phyloP scores from a whole-genome alignment of 2,888 invertebrate genomes.

The Artemia sp. region DNA sequence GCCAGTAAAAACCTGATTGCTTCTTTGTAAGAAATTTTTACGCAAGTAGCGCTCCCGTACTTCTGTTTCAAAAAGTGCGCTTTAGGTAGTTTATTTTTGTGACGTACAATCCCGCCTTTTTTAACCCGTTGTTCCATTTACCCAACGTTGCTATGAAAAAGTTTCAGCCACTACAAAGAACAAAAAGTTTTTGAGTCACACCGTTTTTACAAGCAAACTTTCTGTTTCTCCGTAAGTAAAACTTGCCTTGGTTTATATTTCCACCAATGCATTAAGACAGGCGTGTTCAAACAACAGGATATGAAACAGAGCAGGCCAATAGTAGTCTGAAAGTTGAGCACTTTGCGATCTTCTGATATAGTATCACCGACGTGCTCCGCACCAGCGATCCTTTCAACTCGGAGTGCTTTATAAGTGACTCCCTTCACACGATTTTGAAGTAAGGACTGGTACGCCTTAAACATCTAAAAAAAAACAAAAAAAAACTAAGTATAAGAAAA shows the following conservation, averaged over 20 bases:
- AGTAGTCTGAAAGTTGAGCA: not conserved
- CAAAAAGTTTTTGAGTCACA: too few relatives aligned
- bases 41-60: too few relatives aligned
- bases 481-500: not conserved
- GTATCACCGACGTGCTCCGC: not conserved
- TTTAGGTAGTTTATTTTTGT: too few relatives aligned
- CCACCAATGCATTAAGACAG: conserved; percentile 9
- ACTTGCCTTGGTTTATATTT: not conserved
- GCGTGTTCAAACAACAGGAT: conserved; percentile 6
- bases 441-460: conserved; percentile 4
- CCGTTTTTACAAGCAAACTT: too few relatives aligned
- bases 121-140: too few relatives aligned
- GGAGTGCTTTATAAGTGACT: not conserved
- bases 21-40: too few relatives aligned
- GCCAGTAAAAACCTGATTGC: too few relatives aligned
- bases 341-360: not conserved
- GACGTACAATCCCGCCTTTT: too few relatives aligned
- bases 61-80: too few relatives aligned
- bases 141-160: too few relatives aligned
- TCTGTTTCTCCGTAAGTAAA: not conserved
- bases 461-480: conserved; percentile 4
- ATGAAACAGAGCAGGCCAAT: not conserved
- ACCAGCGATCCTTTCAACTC: not conserved
- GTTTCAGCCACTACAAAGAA: too few relatives aligned
- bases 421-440: not conserved